phyloP scores from a whole-genome alignment of 2,888 invertebrate species.

The Platycnemis pennipes region DNA sequence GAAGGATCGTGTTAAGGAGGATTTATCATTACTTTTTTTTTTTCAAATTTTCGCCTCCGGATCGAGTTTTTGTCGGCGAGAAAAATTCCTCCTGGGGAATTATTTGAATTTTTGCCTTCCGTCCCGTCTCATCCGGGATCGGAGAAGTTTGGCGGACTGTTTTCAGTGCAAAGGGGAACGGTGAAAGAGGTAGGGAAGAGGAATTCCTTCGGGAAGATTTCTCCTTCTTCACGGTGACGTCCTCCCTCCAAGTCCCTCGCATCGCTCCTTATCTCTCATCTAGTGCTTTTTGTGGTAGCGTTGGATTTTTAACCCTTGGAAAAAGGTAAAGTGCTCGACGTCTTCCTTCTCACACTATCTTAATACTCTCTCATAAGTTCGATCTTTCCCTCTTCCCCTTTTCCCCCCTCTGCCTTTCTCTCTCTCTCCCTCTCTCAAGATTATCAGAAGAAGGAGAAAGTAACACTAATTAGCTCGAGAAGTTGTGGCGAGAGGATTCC shows the following conservation, averaged over 20 bases:
- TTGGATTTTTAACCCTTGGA: background rate
- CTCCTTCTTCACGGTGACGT: background rate
- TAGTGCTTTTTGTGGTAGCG: background rate
- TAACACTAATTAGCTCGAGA: background rate
- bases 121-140: background rate
- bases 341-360: background rate
- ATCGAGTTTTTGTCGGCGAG: background rate
- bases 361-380: background rate
- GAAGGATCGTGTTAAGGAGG: background rate
- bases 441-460: background rate
- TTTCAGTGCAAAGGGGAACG: background rate
- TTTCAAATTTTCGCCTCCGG: background rate
- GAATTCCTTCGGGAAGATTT: background rate
- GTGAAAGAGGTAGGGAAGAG: background rate
- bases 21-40: background rate
- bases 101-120: background rate
- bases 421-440: background rate
- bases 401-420: background rate
- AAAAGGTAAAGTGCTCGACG: slow-evolving; percentile 5
- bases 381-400: background rate
- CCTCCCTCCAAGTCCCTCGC: background rate
- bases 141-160: background rate
- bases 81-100: background rate
- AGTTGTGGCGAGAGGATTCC: background rate
- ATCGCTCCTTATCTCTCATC: slow-evolving; percentile 3